Evolutionary conservation across 2,888 invertebrate genomes (phyloP).

Genomic region (Athrips mouffetella): DNA sequence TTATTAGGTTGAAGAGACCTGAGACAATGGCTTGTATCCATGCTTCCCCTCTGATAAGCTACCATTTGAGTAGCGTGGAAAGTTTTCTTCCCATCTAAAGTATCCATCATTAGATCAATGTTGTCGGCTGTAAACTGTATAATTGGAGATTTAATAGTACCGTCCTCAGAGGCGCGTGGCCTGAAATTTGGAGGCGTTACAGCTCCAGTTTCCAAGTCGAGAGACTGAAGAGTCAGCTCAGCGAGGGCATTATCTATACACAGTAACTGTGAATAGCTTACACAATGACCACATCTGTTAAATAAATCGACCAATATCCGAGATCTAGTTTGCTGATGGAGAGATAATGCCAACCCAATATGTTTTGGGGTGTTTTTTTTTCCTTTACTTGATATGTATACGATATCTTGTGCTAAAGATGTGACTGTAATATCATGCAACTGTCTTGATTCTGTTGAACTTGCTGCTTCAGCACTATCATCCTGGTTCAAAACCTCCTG

Average conservation of each 20-base stretch:
- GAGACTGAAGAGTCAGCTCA: background rate
- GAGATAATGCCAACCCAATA: background rate
- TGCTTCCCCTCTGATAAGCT: too few relatives aligned
- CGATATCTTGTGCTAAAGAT: background rate
- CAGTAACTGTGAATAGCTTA: background rate
- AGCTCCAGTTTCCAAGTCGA: too few relatives aligned
- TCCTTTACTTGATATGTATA: background rate
- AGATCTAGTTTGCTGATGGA: background rate
- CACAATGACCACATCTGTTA: background rate
- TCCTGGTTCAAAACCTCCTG: background rate
- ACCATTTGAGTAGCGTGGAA: too few relatives aligned
- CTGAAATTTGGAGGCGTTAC: too few relatives aligned
- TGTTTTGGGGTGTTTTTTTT: background rate
- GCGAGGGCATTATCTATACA: background rate
- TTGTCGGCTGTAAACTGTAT: too few relatives aligned
- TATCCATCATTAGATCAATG: too few relatives aligned
- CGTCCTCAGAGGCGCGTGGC: too few relatives aligned
- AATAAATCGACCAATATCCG: background rate
- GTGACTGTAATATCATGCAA: background rate
- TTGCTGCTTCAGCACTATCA: background rate
- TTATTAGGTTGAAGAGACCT: too few relatives aligned
- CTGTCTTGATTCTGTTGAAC: background rate
- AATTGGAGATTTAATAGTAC: too few relatives aligned
- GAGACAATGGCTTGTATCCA: too few relatives aligned
- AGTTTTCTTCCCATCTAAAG: too few relatives aligned